Percentiles rank a stretch among this genome's conserved stretches.
Conservation (phyloP, 2,113 vertebrate species). For the Etia nguti region DNA sequence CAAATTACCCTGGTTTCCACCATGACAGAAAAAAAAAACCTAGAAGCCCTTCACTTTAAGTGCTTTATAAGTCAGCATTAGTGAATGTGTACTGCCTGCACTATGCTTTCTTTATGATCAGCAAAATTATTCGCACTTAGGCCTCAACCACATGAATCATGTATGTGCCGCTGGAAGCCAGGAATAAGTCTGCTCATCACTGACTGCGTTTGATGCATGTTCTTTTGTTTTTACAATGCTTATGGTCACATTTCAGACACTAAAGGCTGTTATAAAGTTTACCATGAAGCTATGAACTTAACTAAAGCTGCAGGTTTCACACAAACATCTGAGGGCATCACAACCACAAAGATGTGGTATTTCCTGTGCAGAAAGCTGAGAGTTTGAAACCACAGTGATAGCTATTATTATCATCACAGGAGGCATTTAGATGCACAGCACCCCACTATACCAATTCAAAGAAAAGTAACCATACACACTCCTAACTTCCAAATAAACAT, state of each 20-base stretch:
- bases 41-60: constrained; percentile 13
- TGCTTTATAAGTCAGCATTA: background rate
- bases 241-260: background rate
- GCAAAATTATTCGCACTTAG: background rate
- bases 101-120: background rate
- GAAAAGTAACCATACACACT: background rate
- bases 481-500: background rate
- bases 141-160: background rate
- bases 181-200: background rate
- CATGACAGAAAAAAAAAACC: background rate
- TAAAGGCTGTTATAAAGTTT: background rate
- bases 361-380: background rate
- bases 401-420: background rate
- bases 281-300: background rate
- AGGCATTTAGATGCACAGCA: background rate
- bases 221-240: background rate
- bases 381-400: background rate
- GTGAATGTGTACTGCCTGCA: background rate
- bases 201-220: background rate
- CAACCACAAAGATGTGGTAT: background rate
- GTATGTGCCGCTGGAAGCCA: background rate
- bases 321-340: background rate
- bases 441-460: background rate
- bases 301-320: background rate
- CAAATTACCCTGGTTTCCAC: background rate